Conservation (phyloP, 1,140 invertebrate species). For the Lycorma delicatula region DNA sequence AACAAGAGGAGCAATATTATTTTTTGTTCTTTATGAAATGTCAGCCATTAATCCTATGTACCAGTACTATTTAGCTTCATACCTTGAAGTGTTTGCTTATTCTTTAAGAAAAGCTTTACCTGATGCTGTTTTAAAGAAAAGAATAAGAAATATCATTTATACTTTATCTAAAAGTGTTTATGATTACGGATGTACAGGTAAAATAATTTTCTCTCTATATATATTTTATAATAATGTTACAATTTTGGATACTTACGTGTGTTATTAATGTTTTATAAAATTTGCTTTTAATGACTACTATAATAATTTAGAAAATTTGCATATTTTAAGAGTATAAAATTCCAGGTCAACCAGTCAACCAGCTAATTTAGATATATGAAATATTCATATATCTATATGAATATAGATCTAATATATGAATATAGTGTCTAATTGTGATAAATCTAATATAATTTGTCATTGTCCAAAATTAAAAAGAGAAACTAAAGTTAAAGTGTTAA, state of each 20-base stretch:
- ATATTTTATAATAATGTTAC: conserved; percentile 68
- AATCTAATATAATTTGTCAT: too few relatives aligned
- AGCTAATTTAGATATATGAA: too few relatives aligned
- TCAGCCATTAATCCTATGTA: conserved; percentile 80
- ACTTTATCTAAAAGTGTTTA: conserved; percentile 79
- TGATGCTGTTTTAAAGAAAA: conserved; percentile 56
- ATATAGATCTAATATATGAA: too few relatives aligned
- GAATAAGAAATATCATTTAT: conserved; percentile 71
- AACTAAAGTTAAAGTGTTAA: too few relatives aligned
- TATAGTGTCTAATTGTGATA: too few relatives aligned
- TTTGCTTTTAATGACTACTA: conserved; percentile 68
- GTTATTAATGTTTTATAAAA: conserved; percentile 82
- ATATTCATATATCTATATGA: too few relatives aligned
- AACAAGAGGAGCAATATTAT: conserved; percentile 74
- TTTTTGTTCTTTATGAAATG: conserved; percentile 83
- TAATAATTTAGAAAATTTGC: conserved; percentile 54
- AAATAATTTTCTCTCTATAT: conserved; percentile 91
- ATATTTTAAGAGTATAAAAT: conserved; percentile 59
- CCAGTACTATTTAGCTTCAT: conserved; percentile 75
- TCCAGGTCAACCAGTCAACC: conserved; percentile 71
- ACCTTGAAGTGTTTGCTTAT: conserved; percentile 68
- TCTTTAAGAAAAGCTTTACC: conserved; percentile 70
- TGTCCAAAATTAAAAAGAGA: too few relatives aligned
- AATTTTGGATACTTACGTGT: conserved; percentile 50
- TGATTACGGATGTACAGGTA: conserved; percentile 80